Conservation (phyloP, 2,797 vertebrate genomes). For the Strix occidentalis region DNA sequence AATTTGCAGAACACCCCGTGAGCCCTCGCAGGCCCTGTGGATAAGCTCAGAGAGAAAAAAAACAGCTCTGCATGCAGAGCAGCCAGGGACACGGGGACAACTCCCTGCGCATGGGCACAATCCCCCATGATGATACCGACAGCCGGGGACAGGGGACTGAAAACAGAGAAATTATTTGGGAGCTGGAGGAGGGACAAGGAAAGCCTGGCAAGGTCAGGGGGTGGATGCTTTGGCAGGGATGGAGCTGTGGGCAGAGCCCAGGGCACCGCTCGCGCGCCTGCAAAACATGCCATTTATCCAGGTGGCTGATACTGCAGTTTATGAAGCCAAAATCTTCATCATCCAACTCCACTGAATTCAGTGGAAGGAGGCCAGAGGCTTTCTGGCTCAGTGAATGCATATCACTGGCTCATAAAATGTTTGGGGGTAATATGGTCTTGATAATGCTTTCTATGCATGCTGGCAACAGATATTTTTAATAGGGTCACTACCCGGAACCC, state of each 20-base stretch:
- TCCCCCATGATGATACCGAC: fast-evolving
- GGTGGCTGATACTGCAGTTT: background rate
- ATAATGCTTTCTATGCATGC: background rate
- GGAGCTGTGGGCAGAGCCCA: background rate
- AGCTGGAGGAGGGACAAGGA: background rate
- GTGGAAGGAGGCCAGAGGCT: background rate
- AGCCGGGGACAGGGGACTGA: background rate
- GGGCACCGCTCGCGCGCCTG: background rate
- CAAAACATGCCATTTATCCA: background rate
- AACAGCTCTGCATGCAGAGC: background rate
- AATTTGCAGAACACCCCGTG: background rate
- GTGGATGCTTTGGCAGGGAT: background rate
- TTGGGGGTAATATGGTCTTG: background rate
- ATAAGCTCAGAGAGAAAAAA: background rate
- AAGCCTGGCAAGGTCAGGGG: background rate
- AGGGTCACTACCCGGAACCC: background rate
- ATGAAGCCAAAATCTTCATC: background rate
- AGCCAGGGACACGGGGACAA: fast-evolving
- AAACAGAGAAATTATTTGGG: background rate
- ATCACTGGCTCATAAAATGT: background rate
- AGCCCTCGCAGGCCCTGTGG: background rate
- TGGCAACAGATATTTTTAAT: background rate
- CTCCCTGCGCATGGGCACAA: fast-evolving
- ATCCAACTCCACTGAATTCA: background rate
- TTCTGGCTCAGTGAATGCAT: background rate